These are phyloP conservation scores for Hippocampus mohnikei DNA, from an alignment of 2,113 vertebrate genomes.

Conservation along the genomic window DNA sequence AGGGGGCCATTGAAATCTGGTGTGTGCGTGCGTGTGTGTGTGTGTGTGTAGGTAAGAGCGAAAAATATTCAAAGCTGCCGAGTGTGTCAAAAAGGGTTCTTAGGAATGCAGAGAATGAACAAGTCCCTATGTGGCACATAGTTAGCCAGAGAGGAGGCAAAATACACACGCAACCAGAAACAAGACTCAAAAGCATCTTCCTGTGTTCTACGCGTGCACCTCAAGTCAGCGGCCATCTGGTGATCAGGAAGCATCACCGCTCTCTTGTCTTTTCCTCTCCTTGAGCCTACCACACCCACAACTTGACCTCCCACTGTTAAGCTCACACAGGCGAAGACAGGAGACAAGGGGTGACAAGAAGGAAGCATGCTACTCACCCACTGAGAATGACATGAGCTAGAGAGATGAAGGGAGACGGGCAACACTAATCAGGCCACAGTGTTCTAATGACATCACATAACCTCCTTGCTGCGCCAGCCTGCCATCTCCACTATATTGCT, in stretches of 20 bases:
- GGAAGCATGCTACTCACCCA: conserved; percentile 20
- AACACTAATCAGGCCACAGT: conserved; percentile 33
- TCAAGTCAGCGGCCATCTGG: conserved; percentile 47
- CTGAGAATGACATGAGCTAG: conserved; percentile 16
- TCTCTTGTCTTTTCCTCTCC: background rate
- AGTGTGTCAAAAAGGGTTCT: conserved; percentile 14
- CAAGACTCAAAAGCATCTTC: conserved; percentile 8
- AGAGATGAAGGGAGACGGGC: conserved; percentile 23
- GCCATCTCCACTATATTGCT: conserved; percentile 27
- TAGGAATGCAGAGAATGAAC: conserved; percentile 52
- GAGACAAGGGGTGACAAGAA: conserved; percentile 12
- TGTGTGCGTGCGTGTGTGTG: no score
- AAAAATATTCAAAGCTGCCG: background rate
- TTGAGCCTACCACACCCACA: background rate
- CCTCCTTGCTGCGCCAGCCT: conserved; percentile 24
- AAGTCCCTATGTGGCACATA: conserved; percentile 31
- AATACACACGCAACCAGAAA: conserved; percentile 2
- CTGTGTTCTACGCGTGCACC: conserved; percentile 22
- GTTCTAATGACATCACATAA: conserved; percentile 41
- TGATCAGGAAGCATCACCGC: conserved; percentile 20
- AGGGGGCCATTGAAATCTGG: conserved; percentile 3
- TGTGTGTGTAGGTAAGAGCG: conserved; percentile 10
- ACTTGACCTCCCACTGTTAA: conserved; percentile 3
- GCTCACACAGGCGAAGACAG: conserved; percentile 10
- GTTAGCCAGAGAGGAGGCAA: conserved; percentile 21